These are phyloP conservation scores for Archips xylosteana DNA, from an alignment of 2,888 invertebrate species.

Conservation along the genomic window DNA sequence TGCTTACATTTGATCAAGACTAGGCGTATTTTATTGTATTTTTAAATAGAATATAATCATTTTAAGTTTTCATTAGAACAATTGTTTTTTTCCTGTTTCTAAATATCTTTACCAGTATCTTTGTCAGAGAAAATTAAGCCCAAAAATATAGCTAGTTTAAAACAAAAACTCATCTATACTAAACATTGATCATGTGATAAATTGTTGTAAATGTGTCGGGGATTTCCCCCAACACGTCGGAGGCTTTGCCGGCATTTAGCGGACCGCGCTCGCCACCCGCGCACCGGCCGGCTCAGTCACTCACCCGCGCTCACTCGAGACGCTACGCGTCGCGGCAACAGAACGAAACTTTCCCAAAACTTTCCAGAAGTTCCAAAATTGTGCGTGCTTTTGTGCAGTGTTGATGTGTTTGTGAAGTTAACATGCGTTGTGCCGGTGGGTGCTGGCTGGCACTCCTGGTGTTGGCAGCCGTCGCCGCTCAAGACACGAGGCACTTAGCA, in stretches of 20 bases:
- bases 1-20: too few relatives aligned
- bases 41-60: too few relatives aligned
- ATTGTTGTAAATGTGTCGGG: neutral
- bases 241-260: slow-evolving; percentile 19
- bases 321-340: slow-evolving; percentile 55
- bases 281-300: slow-evolving; percentile 64
- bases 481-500: slow-evolving; percentile 80
- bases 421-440: slow-evolving; percentile 80
- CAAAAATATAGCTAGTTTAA: too few relatives aligned
- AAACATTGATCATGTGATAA: too few relatives aligned
- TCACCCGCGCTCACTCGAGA: slow-evolving; percentile 57
- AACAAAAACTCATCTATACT: too few relatives aligned
- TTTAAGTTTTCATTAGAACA: too few relatives aligned
- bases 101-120: too few relatives aligned
- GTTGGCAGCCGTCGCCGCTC: slow-evolving; percentile 68
- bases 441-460: slow-evolving; percentile 73
- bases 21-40: too few relatives aligned
- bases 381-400: slow-evolving; percentile 57
- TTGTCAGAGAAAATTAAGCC: too few relatives aligned
- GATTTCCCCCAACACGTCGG: slow-evolving; percentile 21
- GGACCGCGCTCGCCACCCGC: slow-evolving; percentile 63
- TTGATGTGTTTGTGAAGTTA: slow-evolving; percentile 79
- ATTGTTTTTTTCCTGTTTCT: too few relatives aligned
- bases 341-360: slow-evolving; percentile 76
- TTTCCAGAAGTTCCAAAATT: slow-evolving; percentile 52